Percentiles rank a stretch among this genome's conserved stretches.
Conservation (phyloP, 2,113 vertebrate genomes). For the Bos indicus region DNA sequence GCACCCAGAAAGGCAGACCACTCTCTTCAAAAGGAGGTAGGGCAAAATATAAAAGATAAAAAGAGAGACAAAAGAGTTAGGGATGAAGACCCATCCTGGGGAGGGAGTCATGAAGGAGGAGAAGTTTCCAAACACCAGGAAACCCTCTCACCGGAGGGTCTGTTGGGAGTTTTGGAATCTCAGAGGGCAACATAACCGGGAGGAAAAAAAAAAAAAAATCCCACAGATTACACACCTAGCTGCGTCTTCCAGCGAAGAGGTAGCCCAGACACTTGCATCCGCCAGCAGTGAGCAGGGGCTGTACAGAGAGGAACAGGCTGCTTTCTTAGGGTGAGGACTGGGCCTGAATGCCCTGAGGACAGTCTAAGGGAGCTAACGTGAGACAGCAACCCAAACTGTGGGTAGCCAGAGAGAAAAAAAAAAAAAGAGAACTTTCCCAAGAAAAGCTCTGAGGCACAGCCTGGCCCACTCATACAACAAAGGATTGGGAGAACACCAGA, state of each 20-base stretch:
- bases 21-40: neutral
- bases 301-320: rapidly evolving
- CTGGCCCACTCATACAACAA: neutral
- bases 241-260: rapidly evolving
- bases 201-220: neutral
- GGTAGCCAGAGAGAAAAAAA: neutral
- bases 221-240: neutral
- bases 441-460: neutral
- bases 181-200: neutral
- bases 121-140: neutral
- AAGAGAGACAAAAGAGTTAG: neutral
- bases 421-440: too few relatives aligned
- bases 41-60: neutral
- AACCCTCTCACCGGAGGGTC: neutral
- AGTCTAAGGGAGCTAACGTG: neutral
- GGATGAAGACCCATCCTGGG: neutral
- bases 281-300: neutral
- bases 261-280: neutral
- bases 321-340: neutral
- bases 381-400: neutral
- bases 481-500: neutral
- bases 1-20: neutral
- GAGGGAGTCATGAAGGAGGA: neutral
- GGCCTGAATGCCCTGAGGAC: neutral
- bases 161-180: neutral